Base-by-base conservation (phyloP, 1,140 invertebrate genomes). In the Zeugodacus cucurbitae region DNA sequence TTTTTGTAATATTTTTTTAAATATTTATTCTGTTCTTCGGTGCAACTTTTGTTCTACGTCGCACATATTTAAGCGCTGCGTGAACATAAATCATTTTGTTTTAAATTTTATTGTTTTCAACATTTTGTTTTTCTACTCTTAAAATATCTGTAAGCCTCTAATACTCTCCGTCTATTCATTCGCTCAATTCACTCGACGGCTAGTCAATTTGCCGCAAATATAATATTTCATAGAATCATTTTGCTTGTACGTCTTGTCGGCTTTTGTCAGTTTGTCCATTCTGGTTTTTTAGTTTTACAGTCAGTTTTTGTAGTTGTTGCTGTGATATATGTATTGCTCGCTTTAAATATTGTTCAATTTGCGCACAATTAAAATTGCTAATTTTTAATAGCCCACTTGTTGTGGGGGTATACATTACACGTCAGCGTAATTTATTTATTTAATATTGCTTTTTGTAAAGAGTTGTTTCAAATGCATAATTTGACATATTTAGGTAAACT, bases 291-390 rank as follows among this genome's bases (percentile, higher is more conserved):
- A 67, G 10, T 14, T 20, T 74, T 74, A 74, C 3, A 82, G 1
- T 1, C 70, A 41, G 14, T 44, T 22, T 22, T 82, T 82, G 22
- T 54, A 48, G n/a, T 82, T 82, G n/a, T 26, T 82, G 10, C 48
- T 82, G 37, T 82, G n/a, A n/a, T n/a, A n/a, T n/a, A n/a, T n/a
- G n/a, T 44, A 34, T 67, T 62, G 58, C n/a, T 48, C 17, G 34
- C 48, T 11, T 54, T 54, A 54, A 54, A 54, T 54, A 54, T 82
- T 82, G 41, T 82, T 44, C 74, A 82, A 54, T 82, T 82, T 44
- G 74, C 74, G 74, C 74, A n/a, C 74, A 82, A 82, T 82, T 82
- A 82, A 82, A 48, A 48, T 82, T 82, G 74, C 74, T 82, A 82
- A 82, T 82, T 48, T 82, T 82, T 82, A 41, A 82, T 22, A 82